These are phyloP conservation scores for Drosophila buzzatii DNA, from an alignment of 2,888 invertebrate species.

Conservation along the genomic window DNA sequence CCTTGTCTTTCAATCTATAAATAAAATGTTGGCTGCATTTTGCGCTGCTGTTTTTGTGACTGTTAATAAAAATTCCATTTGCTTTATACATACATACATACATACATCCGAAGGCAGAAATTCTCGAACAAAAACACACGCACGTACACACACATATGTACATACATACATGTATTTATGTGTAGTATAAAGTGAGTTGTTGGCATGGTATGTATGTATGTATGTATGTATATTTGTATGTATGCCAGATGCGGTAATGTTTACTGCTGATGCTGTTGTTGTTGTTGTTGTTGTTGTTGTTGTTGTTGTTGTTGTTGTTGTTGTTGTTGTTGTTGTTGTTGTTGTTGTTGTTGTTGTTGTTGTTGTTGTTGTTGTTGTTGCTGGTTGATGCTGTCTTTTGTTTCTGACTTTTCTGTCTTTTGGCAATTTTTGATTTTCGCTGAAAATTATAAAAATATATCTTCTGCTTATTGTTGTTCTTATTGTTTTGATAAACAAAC, in stretches of 20 bases:
- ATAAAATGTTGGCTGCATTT: slow-evolving; percentile 69
- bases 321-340: slow-evolving; percentile 14
- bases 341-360: slow-evolving; percentile 15
- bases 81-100: slow-evolving; percentile 27
- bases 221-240: slow-evolving; percentile 9
- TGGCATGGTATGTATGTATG: neutral
- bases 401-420: slow-evolving; percentile 35
- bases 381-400: slow-evolving; percentile 28
- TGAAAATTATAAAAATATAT: slow-evolving; percentile 20
- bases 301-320: slow-evolving; percentile 31
- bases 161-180: neutral
- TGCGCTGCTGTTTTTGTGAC: slow-evolving; percentile 58
- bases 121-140: slow-evolving; percentile 37
- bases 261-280: slow-evolving; percentile 37
- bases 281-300: slow-evolving; percentile 18
- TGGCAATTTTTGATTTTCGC: slow-evolving; percentile 46
- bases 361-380: slow-evolving; percentile 24
- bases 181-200: slow-evolving; percentile 8
- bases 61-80: slow-evolving; percentile 71
- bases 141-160: neutral
- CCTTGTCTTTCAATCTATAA: slow-evolving; percentile 63
- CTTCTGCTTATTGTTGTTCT: slow-evolving; percentile 24
- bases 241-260: slow-evolving; percentile 68
- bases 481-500: slow-evolving; percentile 53
- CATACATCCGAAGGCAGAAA: slow-evolving; percentile 37